Percentiles rank a stretch among this genome's conserved stretches.
Evolutionary conservation across 2,888 invertebrate species (phyloP).

Genomic region (Stenchaetothrips biformis): DNA sequence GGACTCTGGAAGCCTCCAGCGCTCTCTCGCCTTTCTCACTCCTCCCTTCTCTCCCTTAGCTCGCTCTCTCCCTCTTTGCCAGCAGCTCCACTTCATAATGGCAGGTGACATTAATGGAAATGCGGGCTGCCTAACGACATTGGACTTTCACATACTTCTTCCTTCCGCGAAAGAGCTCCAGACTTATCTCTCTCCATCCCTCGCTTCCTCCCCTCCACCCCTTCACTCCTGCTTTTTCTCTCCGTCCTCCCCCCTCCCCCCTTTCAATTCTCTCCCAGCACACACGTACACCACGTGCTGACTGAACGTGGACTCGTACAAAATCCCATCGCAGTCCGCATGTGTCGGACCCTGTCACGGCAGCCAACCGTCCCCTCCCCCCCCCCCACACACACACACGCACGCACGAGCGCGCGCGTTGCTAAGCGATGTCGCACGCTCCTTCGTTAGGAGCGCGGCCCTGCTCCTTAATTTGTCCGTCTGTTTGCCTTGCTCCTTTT

Average conservation of each 20-base stretch:
- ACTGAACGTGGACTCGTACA: constrained; percentile 6
- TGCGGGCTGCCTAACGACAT: constrained; percentile 16
- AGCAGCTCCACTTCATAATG: neutral
- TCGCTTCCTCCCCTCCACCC: neutral
- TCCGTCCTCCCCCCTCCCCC: neutral
- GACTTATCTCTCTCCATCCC: too few relatives aligned
- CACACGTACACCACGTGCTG: neutral
- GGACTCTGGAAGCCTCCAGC: neutral
- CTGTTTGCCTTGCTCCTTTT: constrained; percentile 2
- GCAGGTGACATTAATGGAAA: constrained; percentile 8
- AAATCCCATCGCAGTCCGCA: neutral
- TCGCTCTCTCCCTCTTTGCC: neutral
- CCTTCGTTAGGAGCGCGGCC: constrained; percentile 1
- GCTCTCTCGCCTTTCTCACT: neutral
- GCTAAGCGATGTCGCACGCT: neutral
- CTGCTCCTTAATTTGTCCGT: constrained; percentile 22
- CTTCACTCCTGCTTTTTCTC: constrained; percentile 8
- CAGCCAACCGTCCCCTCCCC: neutral
- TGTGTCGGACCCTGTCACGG: neutral
- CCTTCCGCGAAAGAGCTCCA: neutral
- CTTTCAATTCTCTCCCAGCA: too few relatives aligned
- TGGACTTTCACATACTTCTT: constrained; percentile 18
- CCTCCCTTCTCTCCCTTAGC: neutral
- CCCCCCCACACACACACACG: neutral
- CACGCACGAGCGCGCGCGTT: neutral